Base-by-base conservation (phyloP, 2,797 vertebrate species). In the Phoeniculus purpureus region DNA sequence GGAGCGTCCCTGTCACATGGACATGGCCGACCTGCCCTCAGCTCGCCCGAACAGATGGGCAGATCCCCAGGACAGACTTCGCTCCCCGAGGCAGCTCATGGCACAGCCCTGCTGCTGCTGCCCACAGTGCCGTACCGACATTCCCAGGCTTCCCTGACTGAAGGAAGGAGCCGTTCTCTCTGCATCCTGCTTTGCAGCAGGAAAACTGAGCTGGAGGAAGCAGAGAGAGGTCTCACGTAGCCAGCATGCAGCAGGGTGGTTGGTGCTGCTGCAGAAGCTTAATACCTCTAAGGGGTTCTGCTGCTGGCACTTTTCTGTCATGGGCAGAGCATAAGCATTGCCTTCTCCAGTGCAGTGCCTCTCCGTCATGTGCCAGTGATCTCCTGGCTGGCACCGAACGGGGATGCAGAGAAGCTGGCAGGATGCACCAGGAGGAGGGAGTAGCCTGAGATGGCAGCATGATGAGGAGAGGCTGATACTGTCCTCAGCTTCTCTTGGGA, bases 91-190 rank as follows among this genome's bases (percentile, higher is more conserved):
- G 14, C 1, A 11, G 27, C 20, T 87, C 61, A 47, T 1, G 3
- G 64, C 78, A 56, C 1, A 1, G 59, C 23, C 15, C 43, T 2
- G 9, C 32, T 66, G 54, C 66, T 76, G 73, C 58, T 68, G 55
- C 43, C 73, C 1, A 12, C 0, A 3, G 22, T 6, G 9, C 25
- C 25, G n/a, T 29, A 70, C 8, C 40, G 54, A 9, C 0, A 0
- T 52, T 81, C 47, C 27, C 0, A 2, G 14, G 40, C 58, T 52
- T 60, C 32, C 45, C 45, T 56, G 51, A 31, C 32, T 4, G 22
- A 3, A 32, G 17, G 16, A 27, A 47, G 23, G 25, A 87, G 51
- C 25, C 1, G 10, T 48, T 83, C 27, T 55, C 65, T 26, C 47
- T 34, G 27, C 43, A 31, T 64, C 31, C 6, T 14, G 7, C 43